phyloP scores from a whole-genome alignment of 2,797 vertebrate species.

The Tangara arthus region DNA sequence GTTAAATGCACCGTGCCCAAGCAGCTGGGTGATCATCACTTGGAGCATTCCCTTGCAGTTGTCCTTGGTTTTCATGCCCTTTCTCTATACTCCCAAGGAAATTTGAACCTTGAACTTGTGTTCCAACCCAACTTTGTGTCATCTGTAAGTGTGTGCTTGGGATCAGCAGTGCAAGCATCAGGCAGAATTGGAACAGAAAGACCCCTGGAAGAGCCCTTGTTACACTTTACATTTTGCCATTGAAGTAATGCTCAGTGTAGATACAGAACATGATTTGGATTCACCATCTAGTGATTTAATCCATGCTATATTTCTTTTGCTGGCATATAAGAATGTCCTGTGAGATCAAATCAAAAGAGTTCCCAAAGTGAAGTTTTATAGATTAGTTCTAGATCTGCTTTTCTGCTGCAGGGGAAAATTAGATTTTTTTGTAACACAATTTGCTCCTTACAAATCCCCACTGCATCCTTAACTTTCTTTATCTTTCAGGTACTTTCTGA shows the following conservation, averaged over 20 bases:
- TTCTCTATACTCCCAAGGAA: neutral
- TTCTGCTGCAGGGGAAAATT: neutral
- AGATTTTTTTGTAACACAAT: neutral
- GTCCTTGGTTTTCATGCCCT: neutral
- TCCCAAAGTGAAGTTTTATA: neutral
- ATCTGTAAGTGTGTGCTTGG: rapidly evolving
- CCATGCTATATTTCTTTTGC: neutral
- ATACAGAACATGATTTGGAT: neutral
- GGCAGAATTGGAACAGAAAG: neutral
- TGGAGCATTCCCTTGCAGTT: neutral
- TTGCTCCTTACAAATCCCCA: neutral
- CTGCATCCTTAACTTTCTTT: neutral
- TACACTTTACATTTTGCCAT: neutral
- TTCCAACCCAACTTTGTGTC: neutral
- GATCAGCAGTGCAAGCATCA: neutral
- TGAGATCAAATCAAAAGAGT: neutral
- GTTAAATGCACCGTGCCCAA: neutral
- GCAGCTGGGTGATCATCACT: rapidly evolving
- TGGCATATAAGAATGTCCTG: neutral
- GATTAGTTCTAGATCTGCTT: neutral
- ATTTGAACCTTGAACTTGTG: neutral
- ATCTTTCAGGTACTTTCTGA: neutral
- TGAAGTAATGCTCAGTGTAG: neutral
- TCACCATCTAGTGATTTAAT: neutral
- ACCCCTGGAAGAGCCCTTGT: neutral